Evolutionary conservation across 2,888 invertebrate genomes (phyloP).

Genomic region (Branchipolynoe longqiensis): DNA sequence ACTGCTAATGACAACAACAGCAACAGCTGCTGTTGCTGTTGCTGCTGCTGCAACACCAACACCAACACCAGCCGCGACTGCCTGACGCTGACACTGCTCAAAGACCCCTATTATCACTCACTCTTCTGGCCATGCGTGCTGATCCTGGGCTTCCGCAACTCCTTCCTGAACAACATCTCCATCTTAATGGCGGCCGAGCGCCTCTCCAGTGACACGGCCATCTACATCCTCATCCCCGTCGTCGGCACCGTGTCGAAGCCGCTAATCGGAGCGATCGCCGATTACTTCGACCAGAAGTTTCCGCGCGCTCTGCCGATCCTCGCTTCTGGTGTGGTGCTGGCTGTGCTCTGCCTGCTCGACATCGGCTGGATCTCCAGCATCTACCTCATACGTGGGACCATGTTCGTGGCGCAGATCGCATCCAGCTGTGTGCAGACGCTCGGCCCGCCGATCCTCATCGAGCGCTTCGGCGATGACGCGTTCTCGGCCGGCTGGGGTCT

Average conservation of each 20-base stretch:
- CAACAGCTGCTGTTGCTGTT: no score
- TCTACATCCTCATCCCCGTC: neutral
- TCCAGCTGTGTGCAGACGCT: constrained; percentile 32
- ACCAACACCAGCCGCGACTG: no score
- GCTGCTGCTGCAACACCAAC: no score
- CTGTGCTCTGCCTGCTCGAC: neutral
- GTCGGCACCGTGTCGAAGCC: constrained; percentile 8
- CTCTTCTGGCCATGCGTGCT: constrained; percentile 7
- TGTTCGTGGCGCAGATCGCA: constrained; percentile 11
- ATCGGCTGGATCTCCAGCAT: neutral
- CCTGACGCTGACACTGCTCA: neutral
- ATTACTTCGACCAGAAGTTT: neutral
- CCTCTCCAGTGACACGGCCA: neutral
- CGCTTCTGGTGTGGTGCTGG: neutral
- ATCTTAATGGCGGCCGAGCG: neutral
- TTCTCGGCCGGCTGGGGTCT: constrained; percentile 8
- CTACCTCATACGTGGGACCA: neutral
- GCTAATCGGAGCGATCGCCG: neutral
- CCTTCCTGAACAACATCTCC: constrained; percentile 34
- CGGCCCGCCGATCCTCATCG: constrained; percentile 10
- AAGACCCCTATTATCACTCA: constrained; percentile 2
- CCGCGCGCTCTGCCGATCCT: neutral
- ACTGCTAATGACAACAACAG: no score
- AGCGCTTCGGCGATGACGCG: neutral
- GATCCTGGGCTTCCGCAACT: constrained; percentile 22